Conservation (phyloP, 2,797 vertebrate genomes). For the Spinus olivaceus region DNA sequence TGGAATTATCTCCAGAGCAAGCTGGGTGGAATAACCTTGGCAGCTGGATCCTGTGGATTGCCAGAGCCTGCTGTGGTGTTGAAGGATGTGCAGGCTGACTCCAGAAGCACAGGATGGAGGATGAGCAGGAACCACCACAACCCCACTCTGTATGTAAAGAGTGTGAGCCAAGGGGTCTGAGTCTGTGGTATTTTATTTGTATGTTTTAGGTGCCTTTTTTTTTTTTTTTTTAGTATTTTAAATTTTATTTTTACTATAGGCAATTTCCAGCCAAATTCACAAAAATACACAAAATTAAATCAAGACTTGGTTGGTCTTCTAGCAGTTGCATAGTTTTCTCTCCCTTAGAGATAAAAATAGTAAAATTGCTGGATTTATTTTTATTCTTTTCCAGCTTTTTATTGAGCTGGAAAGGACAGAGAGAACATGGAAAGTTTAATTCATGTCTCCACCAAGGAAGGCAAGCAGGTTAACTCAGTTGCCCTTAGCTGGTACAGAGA, state of each 20-base stretch:
- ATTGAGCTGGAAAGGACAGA: not conserved
- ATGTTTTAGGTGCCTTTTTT: not conserved
- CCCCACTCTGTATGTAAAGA: too few species aligned
- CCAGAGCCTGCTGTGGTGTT: not conserved
- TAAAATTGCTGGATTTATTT: not conserved
- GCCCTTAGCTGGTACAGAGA: not conserved
- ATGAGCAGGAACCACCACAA: not conserved
- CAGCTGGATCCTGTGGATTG: not conserved
- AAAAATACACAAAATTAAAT: not conserved
- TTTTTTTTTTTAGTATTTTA: not conserved
- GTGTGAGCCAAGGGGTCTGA: not conserved
- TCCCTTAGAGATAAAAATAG: not conserved
- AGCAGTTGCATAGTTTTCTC: not conserved
- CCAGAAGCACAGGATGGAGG: not conserved
- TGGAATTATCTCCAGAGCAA: not conserved
- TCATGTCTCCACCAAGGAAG: not conserved
- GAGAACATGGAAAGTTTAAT: not conserved
- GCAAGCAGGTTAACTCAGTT: not conserved
- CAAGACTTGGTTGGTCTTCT: not conserved
- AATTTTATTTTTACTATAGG: not conserved
- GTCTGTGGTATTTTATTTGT: not conserved
- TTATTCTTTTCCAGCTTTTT: not conserved
- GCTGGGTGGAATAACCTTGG: not conserved
- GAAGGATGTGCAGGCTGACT: not conserved
- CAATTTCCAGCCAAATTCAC: not conserved